A percentile compares a stretch with the other conserved stretches of the same genome.
Evolutionary conservation across 2,113 vertebrate species (phyloP).

Genomic region (Suricata suricatta): DNA sequence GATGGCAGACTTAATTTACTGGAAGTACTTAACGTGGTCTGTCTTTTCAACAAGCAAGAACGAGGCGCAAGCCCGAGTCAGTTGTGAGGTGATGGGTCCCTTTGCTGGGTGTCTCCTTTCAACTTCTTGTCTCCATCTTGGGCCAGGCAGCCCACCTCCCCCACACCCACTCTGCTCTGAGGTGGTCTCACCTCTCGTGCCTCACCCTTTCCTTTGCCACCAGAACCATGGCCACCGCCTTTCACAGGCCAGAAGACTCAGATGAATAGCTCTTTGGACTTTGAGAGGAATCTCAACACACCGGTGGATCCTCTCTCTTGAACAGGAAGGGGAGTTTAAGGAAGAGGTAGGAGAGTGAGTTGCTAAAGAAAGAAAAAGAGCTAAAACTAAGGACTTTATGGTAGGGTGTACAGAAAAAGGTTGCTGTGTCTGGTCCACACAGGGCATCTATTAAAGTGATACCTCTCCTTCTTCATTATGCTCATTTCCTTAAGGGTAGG

Average conservation of each 20-base stretch:
- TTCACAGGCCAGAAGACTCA: neutral
- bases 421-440: neutral
- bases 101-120: neutral
- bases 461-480: too few relatives aligned
- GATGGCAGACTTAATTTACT: neutral
- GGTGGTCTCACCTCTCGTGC: neutral
- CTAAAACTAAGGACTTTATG: neutral
- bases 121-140: fast-evolving
- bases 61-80: neutral
- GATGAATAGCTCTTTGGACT: neutral
- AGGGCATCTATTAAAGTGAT: neutral
- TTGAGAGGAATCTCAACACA: neutral
- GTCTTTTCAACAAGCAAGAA: neutral
- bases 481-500: neutral
- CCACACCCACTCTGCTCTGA: neutral
- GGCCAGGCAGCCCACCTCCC: fast-evolving
- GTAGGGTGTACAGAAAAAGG: neutral
- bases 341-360: neutral
- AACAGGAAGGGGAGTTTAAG: neutral
- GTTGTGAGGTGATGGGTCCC: neutral
- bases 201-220: neutral
- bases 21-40: neutral
- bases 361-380: neutral
- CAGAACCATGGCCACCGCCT: neutral
- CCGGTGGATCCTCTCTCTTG: neutral